Evolutionary conservation across 2,888 invertebrate species (phyloP).

Genomic region (Tetramorium bicarinatum): DNA sequence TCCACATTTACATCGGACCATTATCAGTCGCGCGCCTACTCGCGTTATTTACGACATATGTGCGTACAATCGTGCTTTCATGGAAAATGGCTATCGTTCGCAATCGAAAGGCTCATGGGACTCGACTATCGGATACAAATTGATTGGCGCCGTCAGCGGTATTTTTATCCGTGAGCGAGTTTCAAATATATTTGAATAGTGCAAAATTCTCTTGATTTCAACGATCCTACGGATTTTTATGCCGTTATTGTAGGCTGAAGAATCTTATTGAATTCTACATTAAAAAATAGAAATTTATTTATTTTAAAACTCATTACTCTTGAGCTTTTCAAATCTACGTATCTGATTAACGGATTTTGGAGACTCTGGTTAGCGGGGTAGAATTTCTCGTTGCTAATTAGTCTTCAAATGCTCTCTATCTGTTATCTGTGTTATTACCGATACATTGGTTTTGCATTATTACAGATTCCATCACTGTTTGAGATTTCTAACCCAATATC

Average conservation of each 20-base stretch:
- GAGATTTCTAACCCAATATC: neutral
- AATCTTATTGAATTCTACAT: neutral
- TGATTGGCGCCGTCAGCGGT: conserved; percentile 11
- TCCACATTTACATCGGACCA: neutral
- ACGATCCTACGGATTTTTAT: neutral
- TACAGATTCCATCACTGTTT: conserved; percentile 10
- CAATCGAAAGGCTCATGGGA: conserved; percentile 9
- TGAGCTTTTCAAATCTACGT: neutral
- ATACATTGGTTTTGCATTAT: neutral
- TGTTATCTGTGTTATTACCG: neutral
- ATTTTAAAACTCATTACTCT: neutral
- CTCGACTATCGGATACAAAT: conserved; percentile 4
- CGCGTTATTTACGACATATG: conserved; percentile 30
- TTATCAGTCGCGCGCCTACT: conserved; percentile 5
- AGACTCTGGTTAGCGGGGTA: neutral
- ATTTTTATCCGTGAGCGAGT: conserved; percentile 9
- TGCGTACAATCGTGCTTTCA: neutral
- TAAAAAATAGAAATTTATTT: neutral
- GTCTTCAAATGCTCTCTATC: neutral
- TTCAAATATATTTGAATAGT: neutral
- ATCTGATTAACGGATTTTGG: neutral
- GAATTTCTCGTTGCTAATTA: conserved; percentile 7
- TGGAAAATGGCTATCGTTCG: neutral
- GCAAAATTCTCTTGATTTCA: neutral
- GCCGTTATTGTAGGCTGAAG: neutral